These are phyloP conservation scores for Elaeidobius kamerunicus DNA, from an alignment of 2,888 invertebrate genomes.

Conservation along the genomic window DNA sequence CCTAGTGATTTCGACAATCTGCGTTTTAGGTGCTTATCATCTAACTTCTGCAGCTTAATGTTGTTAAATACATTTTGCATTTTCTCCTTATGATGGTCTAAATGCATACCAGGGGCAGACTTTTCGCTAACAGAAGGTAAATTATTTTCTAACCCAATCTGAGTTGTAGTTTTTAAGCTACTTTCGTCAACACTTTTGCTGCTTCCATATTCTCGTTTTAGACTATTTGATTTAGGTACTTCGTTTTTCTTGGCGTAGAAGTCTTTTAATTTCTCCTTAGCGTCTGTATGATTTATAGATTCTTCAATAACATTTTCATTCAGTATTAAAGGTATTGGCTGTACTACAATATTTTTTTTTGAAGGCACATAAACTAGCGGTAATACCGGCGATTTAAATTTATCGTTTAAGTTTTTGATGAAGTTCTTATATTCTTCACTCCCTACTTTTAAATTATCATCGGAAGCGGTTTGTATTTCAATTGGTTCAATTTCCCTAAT, in stretches of 20 bases:
- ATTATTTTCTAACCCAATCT: not conserved
- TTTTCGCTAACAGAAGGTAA: not conserved
- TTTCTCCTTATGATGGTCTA: constrained; percentile 32
- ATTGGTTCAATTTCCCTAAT: constrained; percentile 16
- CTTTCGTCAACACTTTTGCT: constrained; percentile 27
- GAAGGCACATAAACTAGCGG: constrained; percentile 23
- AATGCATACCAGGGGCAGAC: not conserved
- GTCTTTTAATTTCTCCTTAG: constrained; percentile 30
- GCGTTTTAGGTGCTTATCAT: constrained; percentile 24
- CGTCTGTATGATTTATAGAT: constrained; percentile 30
- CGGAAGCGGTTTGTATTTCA: constrained; percentile 26
- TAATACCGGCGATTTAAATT: constrained; percentile 27
- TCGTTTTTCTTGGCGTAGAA: constrained; percentile 12
- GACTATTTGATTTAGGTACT: constrained; percentile 1
- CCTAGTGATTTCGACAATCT: constrained; percentile 31
- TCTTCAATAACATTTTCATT: constrained; percentile 36
- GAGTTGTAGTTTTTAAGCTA: not conserved
- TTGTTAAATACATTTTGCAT: constrained; percentile 40
- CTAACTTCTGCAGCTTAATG: constrained; percentile 37
- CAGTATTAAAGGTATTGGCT: constrained; percentile 6
- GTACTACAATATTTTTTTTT: not conserved
- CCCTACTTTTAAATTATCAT: constrained; percentile 35
- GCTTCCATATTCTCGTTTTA: not conserved
- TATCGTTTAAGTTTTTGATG: constrained; percentile 34
- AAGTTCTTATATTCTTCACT: constrained; percentile 37